A percentile compares a stretch with the other conserved stretches of the same genome.
These are phyloP conservation scores for Drosophila barbarae DNA, from an alignment of 2,888 invertebrate genomes.

Conservation along the genomic window DNA sequence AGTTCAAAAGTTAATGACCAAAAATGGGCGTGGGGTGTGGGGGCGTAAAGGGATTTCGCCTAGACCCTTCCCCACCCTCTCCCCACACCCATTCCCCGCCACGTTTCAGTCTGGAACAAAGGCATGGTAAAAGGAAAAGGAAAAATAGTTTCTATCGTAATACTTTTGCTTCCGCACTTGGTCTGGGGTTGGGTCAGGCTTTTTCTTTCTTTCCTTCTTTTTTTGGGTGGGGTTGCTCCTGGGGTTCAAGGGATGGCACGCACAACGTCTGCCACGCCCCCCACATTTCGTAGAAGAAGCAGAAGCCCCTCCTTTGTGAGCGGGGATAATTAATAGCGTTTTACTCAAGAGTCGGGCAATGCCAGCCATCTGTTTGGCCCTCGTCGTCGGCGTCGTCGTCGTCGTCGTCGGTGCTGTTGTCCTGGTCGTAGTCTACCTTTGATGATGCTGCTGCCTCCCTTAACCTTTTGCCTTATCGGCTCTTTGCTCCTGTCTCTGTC, in stretches of 20 bases:
- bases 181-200: conserved; percentile 14
- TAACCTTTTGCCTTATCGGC: conserved; percentile 70
- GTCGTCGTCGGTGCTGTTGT: conserved; percentile 6
- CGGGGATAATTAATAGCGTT: conserved; percentile 72
- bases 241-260: conserved; percentile 14
- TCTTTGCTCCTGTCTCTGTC: conserved; percentile 28
- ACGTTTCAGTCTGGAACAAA: conserved; percentile 10
- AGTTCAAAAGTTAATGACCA: conserved; percentile 74
- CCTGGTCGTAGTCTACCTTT: conserved; percentile 10
- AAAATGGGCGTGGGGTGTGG: conserved; percentile 28
- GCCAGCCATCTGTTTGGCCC: conserved; percentile 48
- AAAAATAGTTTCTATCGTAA: conserved; percentile 52
- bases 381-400: conserved; percentile 6
- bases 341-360: conserved; percentile 72
- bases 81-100: not conserved
- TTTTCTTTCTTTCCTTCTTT: not conserved
- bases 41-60: not conserved
- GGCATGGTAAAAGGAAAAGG: conserved; percentile 7
- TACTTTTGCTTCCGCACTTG: conserved; percentile 64
- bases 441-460: conserved; percentile 39
- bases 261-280: conserved; percentile 9
- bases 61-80: not conserved
- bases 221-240: conserved; percentile 8
- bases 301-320: conserved; percentile 14
- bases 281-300: not conserved